Conservation (phyloP, 2,888 invertebrate species). For the Didymodactylos carnosus region DNA sequence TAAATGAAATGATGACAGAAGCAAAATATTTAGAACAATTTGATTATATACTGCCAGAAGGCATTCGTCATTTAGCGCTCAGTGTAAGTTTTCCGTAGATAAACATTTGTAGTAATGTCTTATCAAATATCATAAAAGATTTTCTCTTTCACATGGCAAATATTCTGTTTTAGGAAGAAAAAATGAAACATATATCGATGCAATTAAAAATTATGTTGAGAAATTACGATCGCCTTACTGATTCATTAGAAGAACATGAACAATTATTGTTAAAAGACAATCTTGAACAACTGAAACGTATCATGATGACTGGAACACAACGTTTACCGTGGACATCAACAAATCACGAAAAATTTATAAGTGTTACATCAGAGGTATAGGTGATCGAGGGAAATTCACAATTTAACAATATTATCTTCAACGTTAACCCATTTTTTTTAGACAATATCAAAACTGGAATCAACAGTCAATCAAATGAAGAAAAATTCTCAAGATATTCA, state of each 20-base stretch:
- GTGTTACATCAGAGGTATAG: not conserved
- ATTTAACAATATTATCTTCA: not conserved
- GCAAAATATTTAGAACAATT: constrained; percentile 36
- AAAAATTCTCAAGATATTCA: constrained; percentile 34
- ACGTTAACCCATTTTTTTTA: constrained; percentile 17
- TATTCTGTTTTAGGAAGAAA: constrained; percentile 28
- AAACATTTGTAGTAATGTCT: not conserved
- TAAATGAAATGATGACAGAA: constrained; percentile 36
- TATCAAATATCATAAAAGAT: not conserved
- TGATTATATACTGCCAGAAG: constrained; percentile 34
- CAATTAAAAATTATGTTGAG: constrained; percentile 30
- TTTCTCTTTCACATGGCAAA: not conserved
- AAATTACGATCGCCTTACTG: constrained; percentile 33
- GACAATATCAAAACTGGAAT: constrained; percentile 36
- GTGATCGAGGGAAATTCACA: too few species aligned
- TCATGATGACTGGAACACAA: constrained; percentile 52
- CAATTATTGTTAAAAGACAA: constrained; percentile 26
- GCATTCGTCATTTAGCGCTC: constrained; percentile 36
- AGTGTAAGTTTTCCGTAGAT: constrained; percentile 22
- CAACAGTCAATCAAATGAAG: constrained; percentile 35
- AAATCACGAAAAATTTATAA: not conserved
- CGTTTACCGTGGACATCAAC: constrained; percentile 63
- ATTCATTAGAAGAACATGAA: constrained; percentile 28
- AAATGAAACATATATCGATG: constrained; percentile 33
- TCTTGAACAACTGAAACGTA: constrained; percentile 27